These are phyloP conservation scores for Micrasema minimum DNA, from an alignment of 1,140 invertebrate species.

Conservation along the genomic window DNA sequence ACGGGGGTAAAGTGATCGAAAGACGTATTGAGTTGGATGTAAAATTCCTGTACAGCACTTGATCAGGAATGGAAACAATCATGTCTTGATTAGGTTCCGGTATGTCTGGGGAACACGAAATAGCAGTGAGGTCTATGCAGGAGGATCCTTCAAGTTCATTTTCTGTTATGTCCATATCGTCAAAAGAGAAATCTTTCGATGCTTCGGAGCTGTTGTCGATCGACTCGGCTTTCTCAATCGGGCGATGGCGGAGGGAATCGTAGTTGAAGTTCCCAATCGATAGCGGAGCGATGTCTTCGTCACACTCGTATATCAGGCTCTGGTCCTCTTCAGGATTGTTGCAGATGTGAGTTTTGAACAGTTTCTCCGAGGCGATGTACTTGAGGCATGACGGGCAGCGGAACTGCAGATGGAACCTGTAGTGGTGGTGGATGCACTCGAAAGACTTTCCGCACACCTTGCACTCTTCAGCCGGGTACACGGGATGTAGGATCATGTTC, in stretches of 20 bases:
- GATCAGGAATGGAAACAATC: constrained; percentile 33
- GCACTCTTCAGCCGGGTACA: constrained; percentile 59
- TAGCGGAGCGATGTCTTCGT: constrained; percentile 55
- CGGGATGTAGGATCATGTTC: constrained; percentile 61
- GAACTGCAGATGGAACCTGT: constrained; percentile 61
- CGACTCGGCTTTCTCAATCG: not conserved
- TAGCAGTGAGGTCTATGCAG: constrained; percentile 13
- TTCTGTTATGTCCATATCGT: constrained; percentile 35
- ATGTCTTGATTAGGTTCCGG: constrained; percentile 24
- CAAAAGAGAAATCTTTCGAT: constrained; percentile 36
- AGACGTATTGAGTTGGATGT: constrained; percentile 12
- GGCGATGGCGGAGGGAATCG: constrained; percentile 8
- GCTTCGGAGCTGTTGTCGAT: not conserved
- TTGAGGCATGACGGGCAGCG: constrained; percentile 60
- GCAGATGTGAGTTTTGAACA: constrained; percentile 61
- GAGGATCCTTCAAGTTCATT: constrained; percentile 28
- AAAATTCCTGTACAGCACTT: constrained; percentile 15
- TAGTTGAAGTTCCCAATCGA: constrained; percentile 30
- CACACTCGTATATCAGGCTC: constrained; percentile 59
- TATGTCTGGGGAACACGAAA: constrained; percentile 28
- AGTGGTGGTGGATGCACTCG: constrained; percentile 64
- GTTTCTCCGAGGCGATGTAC: constrained; percentile 61
- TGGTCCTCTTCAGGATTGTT: constrained; percentile 57
- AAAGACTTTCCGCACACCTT: constrained; percentile 62
- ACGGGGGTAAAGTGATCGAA: constrained; percentile 47